Evolutionary conservation across 2,888 invertebrate genomes (phyloP).

Genomic region (Drosophila melanocephala): DNA sequence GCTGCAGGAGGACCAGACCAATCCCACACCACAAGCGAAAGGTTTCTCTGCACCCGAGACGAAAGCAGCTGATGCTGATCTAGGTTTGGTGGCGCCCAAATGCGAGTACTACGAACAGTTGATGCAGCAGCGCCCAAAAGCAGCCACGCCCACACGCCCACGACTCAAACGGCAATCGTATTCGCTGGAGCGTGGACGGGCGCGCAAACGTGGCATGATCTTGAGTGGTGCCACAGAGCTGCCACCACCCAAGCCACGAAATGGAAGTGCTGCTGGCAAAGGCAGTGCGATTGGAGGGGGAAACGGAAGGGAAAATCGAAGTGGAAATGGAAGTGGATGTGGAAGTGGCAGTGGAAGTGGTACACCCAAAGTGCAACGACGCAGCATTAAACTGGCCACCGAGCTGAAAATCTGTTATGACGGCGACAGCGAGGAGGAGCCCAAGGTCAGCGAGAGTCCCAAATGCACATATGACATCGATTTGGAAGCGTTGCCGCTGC

Average conservation of each 20-base stretch:
- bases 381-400: slow-evolving; percentile 80
- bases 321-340: slow-evolving; percentile 5
- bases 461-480: slow-evolving; percentile 49
- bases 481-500: slow-evolving; percentile 79
- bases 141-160: slow-evolving; percentile 27
- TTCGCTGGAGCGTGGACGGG: slow-evolving; percentile 77
- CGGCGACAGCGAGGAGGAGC: slow-evolving; percentile 61
- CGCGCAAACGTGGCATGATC: slow-evolving; percentile 54
- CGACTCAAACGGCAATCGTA: slow-evolving; percentile 59
- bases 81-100: slow-evolving; percentile 83
- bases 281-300: slow-evolving; percentile 4
- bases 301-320: slow-evolving; percentile 38
- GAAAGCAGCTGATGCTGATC: slow-evolving; percentile 80
- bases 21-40: slow-evolving; percentile 53
- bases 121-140: slow-evolving; percentile 37
- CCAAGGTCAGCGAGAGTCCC: slow-evolving; percentile 33
- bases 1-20: no score
- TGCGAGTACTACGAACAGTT: slow-evolving; percentile 82
- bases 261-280: slow-evolving; percentile 20
- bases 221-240: slow-evolving; percentile 59
- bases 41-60: slow-evolving; percentile 83
- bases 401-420: slow-evolving; percentile 78
- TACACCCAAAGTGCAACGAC: slow-evolving; percentile 71
- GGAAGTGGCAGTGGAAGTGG: not conserved
- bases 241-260: slow-evolving; percentile 82